Percentiles rank a stretch among this genome's conserved stretches.
These are phyloP conservation scores for Mormyrus iriodes DNA, from an alignment of 2,113 vertebrate species.

Conservation along the genomic window DNA sequence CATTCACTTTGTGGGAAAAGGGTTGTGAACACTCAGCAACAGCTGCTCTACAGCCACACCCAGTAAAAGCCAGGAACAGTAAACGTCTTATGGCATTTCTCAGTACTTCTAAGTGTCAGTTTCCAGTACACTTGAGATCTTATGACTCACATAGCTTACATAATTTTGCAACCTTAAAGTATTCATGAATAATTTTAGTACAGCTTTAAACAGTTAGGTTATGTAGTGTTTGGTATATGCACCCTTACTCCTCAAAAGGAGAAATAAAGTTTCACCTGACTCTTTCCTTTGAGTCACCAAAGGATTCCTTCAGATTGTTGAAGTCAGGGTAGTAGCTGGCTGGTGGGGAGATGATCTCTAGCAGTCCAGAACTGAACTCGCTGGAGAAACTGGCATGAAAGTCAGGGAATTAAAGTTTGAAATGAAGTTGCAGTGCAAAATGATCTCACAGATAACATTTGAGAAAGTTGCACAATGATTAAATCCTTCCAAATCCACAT, in stretches of 20 bases:
- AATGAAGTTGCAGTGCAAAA: background rate
- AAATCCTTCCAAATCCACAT: background rate
- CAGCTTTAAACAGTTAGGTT: background rate
- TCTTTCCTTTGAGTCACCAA: constrained; percentile 93
- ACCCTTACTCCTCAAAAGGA: background rate
- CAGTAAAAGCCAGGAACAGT: background rate
- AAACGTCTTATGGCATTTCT: background rate
- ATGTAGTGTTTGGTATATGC: background rate
- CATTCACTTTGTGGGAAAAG: background rate
- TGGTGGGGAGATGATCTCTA: constrained; percentile 93
- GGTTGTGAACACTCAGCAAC: background rate
- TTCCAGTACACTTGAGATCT: background rate
- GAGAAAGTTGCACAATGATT: background rate
- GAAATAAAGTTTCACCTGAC: constrained; percentile 68
- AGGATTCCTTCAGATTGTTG: constrained; percentile 88
- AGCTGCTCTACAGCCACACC: background rate
- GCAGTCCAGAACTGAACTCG: constrained; percentile 85
- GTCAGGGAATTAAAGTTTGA: background rate
- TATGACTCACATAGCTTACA: background rate
- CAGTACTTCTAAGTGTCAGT: background rate
- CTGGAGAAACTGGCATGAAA: constrained; percentile 72
- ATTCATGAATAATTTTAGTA: background rate
- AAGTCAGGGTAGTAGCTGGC: constrained; percentile 87
- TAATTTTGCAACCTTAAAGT: background rate
- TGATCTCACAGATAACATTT: background rate